These are phyloP conservation scores for Scalopus aquaticus DNA, from an alignment of 2,113 vertebrate species.

Conservation along the genomic window DNA sequence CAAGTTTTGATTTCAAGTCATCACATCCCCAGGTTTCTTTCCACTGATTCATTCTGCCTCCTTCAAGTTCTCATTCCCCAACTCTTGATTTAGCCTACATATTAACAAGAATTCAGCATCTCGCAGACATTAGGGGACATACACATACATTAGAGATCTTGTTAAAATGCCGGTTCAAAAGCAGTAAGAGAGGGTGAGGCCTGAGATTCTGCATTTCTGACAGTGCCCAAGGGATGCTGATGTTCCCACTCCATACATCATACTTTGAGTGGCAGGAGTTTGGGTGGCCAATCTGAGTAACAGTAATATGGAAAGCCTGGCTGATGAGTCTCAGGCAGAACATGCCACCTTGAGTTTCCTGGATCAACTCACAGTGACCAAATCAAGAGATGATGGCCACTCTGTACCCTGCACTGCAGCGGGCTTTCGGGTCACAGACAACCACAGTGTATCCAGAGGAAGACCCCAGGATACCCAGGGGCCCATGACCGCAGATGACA, in stretches of 20 bases:
- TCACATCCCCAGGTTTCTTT: not conserved
- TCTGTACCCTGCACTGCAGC: not conserved
- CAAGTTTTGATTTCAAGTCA: not conserved
- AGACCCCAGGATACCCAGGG: not conserved
- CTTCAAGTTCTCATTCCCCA: not conserved
- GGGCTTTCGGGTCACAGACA: not conserved
- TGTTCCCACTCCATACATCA: not conserved
- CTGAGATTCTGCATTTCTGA: not conserved
- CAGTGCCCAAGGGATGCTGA: not conserved
- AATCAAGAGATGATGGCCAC: not conserved
- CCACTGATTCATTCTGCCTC: not conserved
- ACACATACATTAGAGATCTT: not conserved
- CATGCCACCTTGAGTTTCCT: rapidly evolving
- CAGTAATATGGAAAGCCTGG: not conserved
- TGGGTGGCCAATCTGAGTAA: not conserved
- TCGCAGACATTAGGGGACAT: not conserved
- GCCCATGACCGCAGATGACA: not conserved
- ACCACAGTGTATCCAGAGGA: not conserved
- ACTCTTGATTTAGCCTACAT: not conserved
- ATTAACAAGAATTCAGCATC: not conserved
- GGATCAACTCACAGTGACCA: not conserved
- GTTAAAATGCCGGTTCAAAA: not conserved
- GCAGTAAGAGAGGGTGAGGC: not conserved
- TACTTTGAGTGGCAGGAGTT: not conserved
- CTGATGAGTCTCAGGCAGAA: not conserved